phyloP scores from a whole-genome alignment of 2,888 invertebrate genomes.

The Glyphotaelius pellucidus region DNA sequence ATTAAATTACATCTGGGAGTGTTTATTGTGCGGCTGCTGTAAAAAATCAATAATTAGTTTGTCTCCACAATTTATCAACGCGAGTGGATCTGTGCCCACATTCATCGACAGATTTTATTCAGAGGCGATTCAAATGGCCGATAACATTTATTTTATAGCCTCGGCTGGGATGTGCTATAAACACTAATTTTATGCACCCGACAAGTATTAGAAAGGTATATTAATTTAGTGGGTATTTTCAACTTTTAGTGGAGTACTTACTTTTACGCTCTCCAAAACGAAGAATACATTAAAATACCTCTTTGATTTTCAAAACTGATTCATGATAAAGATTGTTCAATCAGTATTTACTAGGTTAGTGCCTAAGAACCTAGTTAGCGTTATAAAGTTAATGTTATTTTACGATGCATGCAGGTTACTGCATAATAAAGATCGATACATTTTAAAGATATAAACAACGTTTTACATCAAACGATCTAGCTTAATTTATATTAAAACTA shows the following conservation, averaged over 20 bases:
- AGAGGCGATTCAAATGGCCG: conserved; percentile 46
- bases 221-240: conserved; percentile 18
- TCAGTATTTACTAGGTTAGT: background rate
- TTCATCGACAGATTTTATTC: conserved; percentile 55
- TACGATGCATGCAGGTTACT: no score
- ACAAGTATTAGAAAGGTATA: conserved; percentile 41
- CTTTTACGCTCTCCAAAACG: background rate
- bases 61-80: conserved; percentile 52
- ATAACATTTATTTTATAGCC: conserved; percentile 51
- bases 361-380: background rate
- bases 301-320: background rate
- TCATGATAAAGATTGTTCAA: background rate
- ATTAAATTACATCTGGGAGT: conserved; percentile 47
- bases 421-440: background rate
- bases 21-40: conserved; percentile 41
- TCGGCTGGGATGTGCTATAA: conserved; percentile 52
- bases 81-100: conserved; percentile 23
- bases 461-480: background rate
- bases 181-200: conserved; percentile 52
- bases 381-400: background rate
- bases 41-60: conserved; percentile 47
- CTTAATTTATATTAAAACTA: no score
- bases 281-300: conserved; percentile 6
- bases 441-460: background rate
- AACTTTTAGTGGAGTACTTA: conserved; percentile 32